phyloP scores from a whole-genome alignment of 2,113 vertebrate genomes.

The Apteryx mantelli region DNA sequence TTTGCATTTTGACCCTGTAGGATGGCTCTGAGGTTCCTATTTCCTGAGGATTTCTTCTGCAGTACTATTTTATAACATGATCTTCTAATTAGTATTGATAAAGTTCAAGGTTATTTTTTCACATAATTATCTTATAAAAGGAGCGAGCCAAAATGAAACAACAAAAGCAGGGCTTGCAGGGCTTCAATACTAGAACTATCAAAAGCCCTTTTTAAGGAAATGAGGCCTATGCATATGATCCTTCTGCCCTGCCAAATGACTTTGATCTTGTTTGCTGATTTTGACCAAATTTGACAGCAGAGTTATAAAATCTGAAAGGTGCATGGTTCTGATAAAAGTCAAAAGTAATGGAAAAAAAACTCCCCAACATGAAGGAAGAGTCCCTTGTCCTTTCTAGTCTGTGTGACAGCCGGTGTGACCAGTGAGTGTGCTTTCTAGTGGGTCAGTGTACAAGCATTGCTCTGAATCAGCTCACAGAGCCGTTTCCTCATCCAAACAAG shows the following conservation, averaged over 20 bases:
- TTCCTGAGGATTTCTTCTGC: slow-evolving; percentile 38
- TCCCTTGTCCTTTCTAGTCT: not conserved
- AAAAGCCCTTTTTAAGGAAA: not conserved
- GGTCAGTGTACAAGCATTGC: fast-evolving
- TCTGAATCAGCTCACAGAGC: not conserved
- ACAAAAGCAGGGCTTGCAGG: not conserved
- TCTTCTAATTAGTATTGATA: not conserved
- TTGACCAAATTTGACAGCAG: not conserved
- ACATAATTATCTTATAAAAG: not conserved
- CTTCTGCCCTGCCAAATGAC: not conserved
- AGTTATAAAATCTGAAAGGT: not conserved
- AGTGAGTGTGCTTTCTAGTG: not conserved
- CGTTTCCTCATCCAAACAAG: not conserved
- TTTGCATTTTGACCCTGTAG: not conserved
- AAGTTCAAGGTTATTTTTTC: slow-evolving; percentile 46
- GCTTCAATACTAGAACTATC: not conserved
- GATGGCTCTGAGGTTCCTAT: not conserved
- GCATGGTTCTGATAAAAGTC: not conserved
- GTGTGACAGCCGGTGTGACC: fast-evolving
- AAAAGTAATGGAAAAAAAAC: not conserved
- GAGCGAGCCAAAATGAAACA: not conserved
- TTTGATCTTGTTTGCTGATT: not conserved
- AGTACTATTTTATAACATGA: not conserved
- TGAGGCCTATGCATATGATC: not conserved
- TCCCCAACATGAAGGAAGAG: not conserved